Conservation (phyloP, 2,888 invertebrate species). For the Pandemis cinnamomeana region DNA sequence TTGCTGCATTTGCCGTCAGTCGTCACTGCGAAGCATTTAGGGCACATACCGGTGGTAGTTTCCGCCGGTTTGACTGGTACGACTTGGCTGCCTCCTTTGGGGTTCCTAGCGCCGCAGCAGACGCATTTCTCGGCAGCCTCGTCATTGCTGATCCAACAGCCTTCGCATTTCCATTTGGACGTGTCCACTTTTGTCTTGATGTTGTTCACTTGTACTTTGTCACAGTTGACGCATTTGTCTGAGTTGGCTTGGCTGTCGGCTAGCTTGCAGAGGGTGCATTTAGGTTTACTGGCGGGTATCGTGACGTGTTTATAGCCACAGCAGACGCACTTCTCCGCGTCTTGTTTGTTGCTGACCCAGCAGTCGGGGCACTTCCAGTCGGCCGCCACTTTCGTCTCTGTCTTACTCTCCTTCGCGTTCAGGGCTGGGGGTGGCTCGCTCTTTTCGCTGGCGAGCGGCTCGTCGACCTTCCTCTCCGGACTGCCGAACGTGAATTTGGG, state of each 20-base stretch:
- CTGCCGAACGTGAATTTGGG: constrained; percentile 61
- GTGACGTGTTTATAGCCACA: constrained; percentile 58
- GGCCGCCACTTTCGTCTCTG: constrained; percentile 42
- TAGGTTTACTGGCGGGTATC: constrained; percentile 40
- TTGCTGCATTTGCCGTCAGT: constrained; percentile 15
- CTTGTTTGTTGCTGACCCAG: constrained; percentile 59
- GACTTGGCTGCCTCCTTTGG: constrained; percentile 39
- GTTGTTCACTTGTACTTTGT: constrained; percentile 48
- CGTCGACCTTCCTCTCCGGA: constrained; percentile 59
- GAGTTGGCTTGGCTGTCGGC: constrained; percentile 48
- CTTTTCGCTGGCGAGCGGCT: constrained; percentile 45
- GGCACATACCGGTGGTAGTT: constrained; percentile 28
- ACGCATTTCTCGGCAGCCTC: constrained; percentile 54
- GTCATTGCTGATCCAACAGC: constrained; percentile 63
- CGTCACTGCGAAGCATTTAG: constrained; percentile 30
- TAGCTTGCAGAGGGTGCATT: constrained; percentile 58
- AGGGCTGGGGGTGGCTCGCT: constrained; percentile 49
- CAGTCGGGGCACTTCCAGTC: constrained; percentile 63
- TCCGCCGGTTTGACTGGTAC: constrained; percentile 3
- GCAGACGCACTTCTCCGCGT: constrained; percentile 60
- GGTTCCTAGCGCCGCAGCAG: constrained; percentile 58
- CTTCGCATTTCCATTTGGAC: constrained; percentile 62
- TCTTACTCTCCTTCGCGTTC: constrained; percentile 43
- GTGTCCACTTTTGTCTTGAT: constrained; percentile 43
- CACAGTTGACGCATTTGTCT: constrained; percentile 59